A percentile compares a stretch with the other conserved stretches of the same genome.
These are phyloP conservation scores for Saxicola maurus DNA, from an alignment of 2,797 vertebrate species.

Conservation along the genomic window DNA sequence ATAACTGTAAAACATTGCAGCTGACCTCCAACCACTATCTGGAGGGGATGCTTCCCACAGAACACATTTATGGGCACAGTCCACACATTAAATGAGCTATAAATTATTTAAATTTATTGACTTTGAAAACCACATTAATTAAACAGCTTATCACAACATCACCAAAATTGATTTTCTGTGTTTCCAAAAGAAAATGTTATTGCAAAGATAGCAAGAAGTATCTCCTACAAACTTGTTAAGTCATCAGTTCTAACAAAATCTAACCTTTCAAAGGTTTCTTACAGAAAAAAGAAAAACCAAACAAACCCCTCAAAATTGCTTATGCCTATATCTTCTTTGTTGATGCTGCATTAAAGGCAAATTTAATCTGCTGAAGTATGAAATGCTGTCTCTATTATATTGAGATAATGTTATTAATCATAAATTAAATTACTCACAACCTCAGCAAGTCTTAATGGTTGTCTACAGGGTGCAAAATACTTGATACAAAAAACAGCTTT, in stretches of 20 bases:
- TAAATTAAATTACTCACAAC: conserved; percentile 52
- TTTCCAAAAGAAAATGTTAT: conserved; percentile 22
- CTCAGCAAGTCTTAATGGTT: conserved; percentile 33
- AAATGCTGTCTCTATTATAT: background rate
- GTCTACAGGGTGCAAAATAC: conserved; percentile 6
- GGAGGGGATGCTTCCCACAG: background rate
- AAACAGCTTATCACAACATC: conserved; percentile 54
- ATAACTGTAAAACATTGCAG: background rate
- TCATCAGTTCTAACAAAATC: conserved; percentile 56
- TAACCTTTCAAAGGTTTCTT: conserved; percentile 51
- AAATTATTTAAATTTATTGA: conserved; percentile 55
- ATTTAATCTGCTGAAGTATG: conserved; percentile 51
- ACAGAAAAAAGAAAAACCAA: background rate
- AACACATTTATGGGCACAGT: background rate
- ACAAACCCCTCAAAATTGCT: conserved; percentile 37
- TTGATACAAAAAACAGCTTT: conserved; percentile 49
- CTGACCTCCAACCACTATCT: conserved; percentile 9
- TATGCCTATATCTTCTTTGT: conserved; percentile 39
- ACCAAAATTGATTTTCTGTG: conserved; percentile 39
- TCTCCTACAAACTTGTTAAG: conserved; percentile 46
- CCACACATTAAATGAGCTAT: background rate
- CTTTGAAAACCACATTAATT: conserved; percentile 45
- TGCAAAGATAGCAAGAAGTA: conserved; percentile 5
- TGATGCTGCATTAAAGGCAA: conserved; percentile 40
- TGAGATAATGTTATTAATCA: conserved; percentile 61